These are phyloP conservation scores for roundworm (Caenorhabditis elegans) DNA, from an alignment of 1,140 invertebrate genomes.

Conservation along the genomic window DNA sequence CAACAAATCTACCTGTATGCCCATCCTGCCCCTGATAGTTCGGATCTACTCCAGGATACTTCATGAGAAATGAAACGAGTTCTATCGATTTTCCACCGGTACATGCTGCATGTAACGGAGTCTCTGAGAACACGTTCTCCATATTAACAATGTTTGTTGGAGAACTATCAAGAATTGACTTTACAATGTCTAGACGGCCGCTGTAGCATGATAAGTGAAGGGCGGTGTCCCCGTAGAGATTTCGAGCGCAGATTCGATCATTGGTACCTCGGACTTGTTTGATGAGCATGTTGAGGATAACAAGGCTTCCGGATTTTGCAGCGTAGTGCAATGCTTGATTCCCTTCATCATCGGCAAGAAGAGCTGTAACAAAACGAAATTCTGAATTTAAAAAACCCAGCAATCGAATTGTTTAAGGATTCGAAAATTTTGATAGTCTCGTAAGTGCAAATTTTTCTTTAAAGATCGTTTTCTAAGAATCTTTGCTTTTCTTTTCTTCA, in stretches of 20 bases:
- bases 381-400: too few relatives aligned
- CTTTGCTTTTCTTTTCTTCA: too few relatives aligned
- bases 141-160: slow-evolving; percentile 60
- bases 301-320: slow-evolving; percentile 68
- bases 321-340: slow-evolving; percentile 69
- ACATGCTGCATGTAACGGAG: slow-evolving; percentile 69
- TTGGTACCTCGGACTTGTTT: slow-evolving; percentile 53
- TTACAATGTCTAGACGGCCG: slow-evolving; percentile 68
- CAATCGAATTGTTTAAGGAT: too few relatives aligned
- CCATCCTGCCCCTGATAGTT: slow-evolving; percentile 70
- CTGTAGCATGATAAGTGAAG: slow-evolving; percentile 69
- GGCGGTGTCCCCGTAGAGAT: slow-evolving; percentile 70
- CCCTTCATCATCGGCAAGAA: slow-evolving; percentile 68
- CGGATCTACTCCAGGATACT: slow-evolving; percentile 68
- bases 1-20: slow-evolving; percentile 66
- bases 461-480: too few relatives aligned
- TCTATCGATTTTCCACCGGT: slow-evolving; percentile 69
- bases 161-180: slow-evolving; percentile 59
- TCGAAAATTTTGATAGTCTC: too few relatives aligned
- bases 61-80: slow-evolving; percentile 68
- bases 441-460: too few relatives aligned
- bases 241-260: slow-evolving; percentile 47
- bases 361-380: too few relatives aligned
- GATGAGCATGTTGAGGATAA: slow-evolving; percentile 67
- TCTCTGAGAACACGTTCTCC: slow-evolving; percentile 70